Conservation (phyloP, 2,113 vertebrate species). For the Lagopus muta region DNA sequence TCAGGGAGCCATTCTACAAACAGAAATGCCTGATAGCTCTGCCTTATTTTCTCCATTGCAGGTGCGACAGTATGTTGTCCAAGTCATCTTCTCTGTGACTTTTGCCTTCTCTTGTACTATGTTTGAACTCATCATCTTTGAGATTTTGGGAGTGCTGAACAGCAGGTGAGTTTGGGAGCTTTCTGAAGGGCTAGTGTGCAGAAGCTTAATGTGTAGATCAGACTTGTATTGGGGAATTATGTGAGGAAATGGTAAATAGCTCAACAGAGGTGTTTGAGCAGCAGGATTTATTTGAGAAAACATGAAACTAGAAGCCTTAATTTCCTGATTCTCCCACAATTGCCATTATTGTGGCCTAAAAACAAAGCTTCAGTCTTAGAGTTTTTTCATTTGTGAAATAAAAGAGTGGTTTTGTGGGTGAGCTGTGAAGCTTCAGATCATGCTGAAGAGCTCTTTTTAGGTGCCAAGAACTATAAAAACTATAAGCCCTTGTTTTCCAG, state of each 20-base stretch:
- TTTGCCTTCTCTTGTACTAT: conserved; percentile 99
- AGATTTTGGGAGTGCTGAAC: conserved; percentile 94
- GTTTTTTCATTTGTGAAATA: neutral
- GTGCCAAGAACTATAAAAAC: neutral
- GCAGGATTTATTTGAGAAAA: neutral
- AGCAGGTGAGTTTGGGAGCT: conserved; percentile 84
- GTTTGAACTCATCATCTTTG: conserved; percentile 99
- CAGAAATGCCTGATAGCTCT: neutral
- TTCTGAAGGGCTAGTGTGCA: neutral
- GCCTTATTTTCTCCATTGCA: conserved; percentile 57
- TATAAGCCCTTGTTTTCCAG: neutral
- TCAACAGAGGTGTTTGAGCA: neutral
- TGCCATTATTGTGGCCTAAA: neutral
- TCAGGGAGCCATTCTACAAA: neutral
- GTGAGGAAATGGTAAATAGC: neutral
- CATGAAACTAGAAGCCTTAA: neutral
- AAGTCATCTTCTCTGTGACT: conserved; percentile 97
- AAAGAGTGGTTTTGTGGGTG: neutral
- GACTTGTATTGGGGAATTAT: neutral
- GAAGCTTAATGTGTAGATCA: neutral
- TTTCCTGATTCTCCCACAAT: neutral
- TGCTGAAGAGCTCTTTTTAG: neutral
- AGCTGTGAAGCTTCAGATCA: neutral
- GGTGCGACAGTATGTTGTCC: conserved; percentile 95
- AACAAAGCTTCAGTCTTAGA: neutral